Percentiles rank a stretch among this genome's conserved stretches.
These are phyloP conservation scores for Diadegma fenestrale DNA, from an alignment of 2,888 invertebrate species.

Conservation along the genomic window DNA sequence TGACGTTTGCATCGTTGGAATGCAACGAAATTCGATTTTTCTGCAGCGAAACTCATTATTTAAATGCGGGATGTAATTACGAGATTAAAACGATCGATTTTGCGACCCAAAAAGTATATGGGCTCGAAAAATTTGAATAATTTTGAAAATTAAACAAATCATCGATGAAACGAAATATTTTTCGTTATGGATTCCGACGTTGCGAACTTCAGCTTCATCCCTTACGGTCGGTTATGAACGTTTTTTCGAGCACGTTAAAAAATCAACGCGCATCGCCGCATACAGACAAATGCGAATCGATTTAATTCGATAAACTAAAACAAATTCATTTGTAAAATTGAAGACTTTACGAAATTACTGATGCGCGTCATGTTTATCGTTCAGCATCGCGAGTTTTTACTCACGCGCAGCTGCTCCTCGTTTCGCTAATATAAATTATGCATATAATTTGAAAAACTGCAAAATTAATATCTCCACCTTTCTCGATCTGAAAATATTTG, in stretches of 20 bases:
- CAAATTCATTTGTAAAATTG: not conserved
- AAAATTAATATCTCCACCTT: conserved; percentile 36
- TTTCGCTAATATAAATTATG: not conserved
- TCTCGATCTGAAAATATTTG: conserved; percentile 28
- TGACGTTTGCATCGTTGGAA: too few species aligned
- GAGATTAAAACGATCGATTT: too few species aligned
- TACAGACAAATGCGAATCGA: not conserved
- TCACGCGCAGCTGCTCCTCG: not conserved
- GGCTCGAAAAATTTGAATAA: too few species aligned
- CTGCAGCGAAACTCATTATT: too few species aligned
- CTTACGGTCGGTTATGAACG: not conserved
- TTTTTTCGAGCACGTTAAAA: not conserved
- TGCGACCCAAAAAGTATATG: too few species aligned
- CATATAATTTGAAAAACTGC: conserved; percentile 6
- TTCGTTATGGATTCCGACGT: too few species aligned
- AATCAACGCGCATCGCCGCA: not conserved
- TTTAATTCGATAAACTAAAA: not conserved
- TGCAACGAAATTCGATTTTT: too few species aligned
- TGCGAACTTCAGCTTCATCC: too few species aligned
- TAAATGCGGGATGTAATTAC: too few species aligned
- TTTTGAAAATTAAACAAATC: too few species aligned
- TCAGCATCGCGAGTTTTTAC: not conserved
- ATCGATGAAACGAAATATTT: too few species aligned
- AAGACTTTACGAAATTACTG: not conserved
- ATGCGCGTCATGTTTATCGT: not conserved